Percentiles rank a stretch among this genome's conserved stretches.
Evolutionary conservation across 2,797 vertebrate species (phyloP).

Genomic region (Pangasius sanitwongsei): DNA sequence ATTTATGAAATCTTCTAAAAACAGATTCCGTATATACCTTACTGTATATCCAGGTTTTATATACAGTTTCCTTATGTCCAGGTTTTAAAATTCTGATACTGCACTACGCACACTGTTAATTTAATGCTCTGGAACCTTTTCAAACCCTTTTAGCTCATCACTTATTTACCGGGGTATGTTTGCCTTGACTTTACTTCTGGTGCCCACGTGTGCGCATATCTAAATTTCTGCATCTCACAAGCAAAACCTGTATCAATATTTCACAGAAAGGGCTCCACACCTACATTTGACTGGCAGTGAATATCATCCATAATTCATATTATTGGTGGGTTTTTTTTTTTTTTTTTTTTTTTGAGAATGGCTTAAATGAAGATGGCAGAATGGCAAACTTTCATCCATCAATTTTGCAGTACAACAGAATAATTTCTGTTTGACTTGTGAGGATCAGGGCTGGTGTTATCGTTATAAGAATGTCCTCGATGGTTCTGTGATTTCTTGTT

Average conservation of each 20-base stretch:
- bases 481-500: neutral
- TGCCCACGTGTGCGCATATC: conserved; percentile 70
- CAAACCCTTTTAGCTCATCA: conserved; percentile 74
- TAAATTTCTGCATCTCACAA: conserved; percentile 78
- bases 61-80: neutral
- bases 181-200: conserved; percentile 78
- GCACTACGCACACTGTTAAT: conserved; percentile 54
- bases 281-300: conserved; percentile 67
- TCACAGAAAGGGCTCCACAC: conserved; percentile 68
- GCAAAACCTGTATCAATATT: conserved; percentile 81
- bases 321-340: conserved; percentile 58
- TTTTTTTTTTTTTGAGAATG: conserved; percentile 46
- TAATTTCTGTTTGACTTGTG: conserved; percentile 59
- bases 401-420: conserved; percentile 68
- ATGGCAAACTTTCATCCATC: conserved; percentile 62
- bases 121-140: conserved; percentile 69
- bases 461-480: neutral
- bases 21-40: neutral
- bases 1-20: neutral
- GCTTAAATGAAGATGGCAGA: conserved; percentile 39
- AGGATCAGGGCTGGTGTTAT: conserved; percentile 57
- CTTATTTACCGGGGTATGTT: conserved; percentile 77
- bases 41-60: conserved; percentile 9
- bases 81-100: neutral
- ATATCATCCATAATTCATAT: conserved; percentile 67